Evolutionary conservation across 2,888 invertebrate species (phyloP).

Genomic region (Apodemia mormo): DNA sequence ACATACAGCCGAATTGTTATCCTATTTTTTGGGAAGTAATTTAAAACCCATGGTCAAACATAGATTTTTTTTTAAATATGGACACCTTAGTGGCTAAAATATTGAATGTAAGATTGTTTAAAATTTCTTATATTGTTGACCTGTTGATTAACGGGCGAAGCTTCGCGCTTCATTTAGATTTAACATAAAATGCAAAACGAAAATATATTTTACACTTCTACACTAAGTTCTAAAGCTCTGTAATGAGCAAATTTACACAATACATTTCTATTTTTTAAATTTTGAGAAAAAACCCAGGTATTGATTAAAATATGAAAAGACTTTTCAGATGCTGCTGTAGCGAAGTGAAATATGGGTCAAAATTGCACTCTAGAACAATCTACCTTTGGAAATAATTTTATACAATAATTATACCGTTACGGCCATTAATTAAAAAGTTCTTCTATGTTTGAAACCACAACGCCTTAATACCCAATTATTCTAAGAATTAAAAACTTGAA

Average conservation of each 20-base stretch:
- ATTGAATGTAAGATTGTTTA: no score
- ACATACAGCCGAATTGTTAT: no score
- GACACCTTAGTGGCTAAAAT: no score
- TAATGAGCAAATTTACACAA: not conserved
- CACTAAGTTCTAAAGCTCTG: not conserved
- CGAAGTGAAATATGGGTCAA: conserved; percentile 12
- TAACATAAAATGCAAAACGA: not conserved
- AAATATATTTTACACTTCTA: not conserved
- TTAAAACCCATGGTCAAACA: no score
- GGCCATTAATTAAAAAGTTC: conserved; percentile 33
- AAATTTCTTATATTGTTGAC: no score
- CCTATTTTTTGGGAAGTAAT: no score
- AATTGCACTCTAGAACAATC: conserved; percentile 14
- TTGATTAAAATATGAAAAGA: conserved; percentile 12
- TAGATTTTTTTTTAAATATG: no score
- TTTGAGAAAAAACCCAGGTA: not conserved
- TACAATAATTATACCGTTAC: conserved; percentile 24
- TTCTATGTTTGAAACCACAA: conserved; percentile 21
- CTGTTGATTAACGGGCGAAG: no score
- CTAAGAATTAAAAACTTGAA: conserved; percentile 36
- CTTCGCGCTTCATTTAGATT: not conserved
- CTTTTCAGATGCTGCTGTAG: not conserved
- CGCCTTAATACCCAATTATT: conserved; percentile 31
- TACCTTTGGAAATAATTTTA: conserved; percentile 13
- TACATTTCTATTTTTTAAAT: not conserved